Conservation (phyloP, 2,888 invertebrate species). For the Phalera bucephala region DNA sequence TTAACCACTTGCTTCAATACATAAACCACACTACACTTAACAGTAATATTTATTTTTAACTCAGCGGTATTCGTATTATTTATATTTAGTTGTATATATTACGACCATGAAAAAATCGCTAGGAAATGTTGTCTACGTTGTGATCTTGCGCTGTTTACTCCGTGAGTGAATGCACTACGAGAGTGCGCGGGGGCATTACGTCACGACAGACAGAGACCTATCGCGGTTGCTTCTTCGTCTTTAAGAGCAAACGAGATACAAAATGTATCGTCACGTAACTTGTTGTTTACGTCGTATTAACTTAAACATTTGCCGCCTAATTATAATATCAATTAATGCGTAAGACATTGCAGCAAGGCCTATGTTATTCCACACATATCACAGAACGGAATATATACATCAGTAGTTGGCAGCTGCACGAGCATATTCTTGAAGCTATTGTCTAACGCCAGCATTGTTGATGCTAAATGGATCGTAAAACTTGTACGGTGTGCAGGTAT, state of each 20-base stretch:
- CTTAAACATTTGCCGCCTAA: conserved; percentile 38
- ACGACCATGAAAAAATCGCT: conserved; percentile 8
- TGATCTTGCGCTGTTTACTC: conserved; percentile 61
- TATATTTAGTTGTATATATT: conserved; percentile 11
- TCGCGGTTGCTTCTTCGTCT: conserved; percentile 9
- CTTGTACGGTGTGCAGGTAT: conserved; percentile 37
- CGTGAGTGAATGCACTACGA: conserved; percentile 70
- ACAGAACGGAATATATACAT: conserved; percentile 15
- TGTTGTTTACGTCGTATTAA: conserved; percentile 44
- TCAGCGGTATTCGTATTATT: conserved; percentile 1
- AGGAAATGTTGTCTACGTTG: conserved; percentile 34
- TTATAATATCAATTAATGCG: conserved; percentile 52
- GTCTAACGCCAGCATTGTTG: conserved; percentile 39
- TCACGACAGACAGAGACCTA: conserved; percentile 48
- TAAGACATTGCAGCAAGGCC: conserved; percentile 30
- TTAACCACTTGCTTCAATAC: conserved; percentile 38
- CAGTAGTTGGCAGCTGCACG: conserved; percentile 33
- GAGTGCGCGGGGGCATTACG: conserved; percentile 52
- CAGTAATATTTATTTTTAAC: conserved; percentile 7
- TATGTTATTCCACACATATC: conserved; percentile 22
- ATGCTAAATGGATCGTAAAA: conserved; percentile 46
- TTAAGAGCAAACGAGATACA: conserved; percentile 37
- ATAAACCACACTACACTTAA: conserved; percentile 26
- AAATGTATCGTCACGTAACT: conserved; percentile 40
- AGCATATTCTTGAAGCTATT: conserved; percentile 31